These are phyloP conservation scores for Sphaeramia orbicularis DNA, from an alignment of 2,797 vertebrate species.

Conservation along the genomic window DNA sequence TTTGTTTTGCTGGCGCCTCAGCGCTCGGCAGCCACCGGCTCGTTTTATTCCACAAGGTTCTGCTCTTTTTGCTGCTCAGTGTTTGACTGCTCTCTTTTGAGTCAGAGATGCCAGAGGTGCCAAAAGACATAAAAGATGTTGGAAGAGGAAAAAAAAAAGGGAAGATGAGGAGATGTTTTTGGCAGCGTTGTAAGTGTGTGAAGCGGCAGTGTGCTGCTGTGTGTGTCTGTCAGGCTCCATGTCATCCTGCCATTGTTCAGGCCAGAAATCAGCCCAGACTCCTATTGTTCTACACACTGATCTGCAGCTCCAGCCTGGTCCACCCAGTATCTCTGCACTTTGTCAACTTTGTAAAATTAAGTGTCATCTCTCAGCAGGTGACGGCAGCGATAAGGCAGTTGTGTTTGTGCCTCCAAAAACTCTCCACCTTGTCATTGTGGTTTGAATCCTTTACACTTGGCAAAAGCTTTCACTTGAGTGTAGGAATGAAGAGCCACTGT, in stretches of 20 bases:
- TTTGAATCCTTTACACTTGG: background rate
- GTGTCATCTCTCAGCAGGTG: conserved; percentile 50
- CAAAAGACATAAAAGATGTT: conserved; percentile 75
- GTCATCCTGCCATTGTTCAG: conserved; percentile 85
- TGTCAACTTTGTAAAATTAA: conserved; percentile 68
- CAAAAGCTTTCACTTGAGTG: background rate
- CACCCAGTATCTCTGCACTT: conserved; percentile 64
- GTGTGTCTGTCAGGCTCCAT: conserved; percentile 75
- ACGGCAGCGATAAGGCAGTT: conserved; percentile 3
- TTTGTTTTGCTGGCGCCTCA: conserved; percentile 27
- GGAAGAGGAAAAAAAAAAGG: conserved; percentile 65
- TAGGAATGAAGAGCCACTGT: background rate
- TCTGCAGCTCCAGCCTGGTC: conserved; percentile 62
- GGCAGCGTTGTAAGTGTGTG: conserved; percentile 61
- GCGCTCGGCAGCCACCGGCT: conserved; percentile 28
- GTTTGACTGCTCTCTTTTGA: conserved; percentile 68
- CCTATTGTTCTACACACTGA: conserved; percentile 77
- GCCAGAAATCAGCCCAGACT: conserved; percentile 74
- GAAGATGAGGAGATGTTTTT: conserved; percentile 70
- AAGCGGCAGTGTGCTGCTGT: conserved; percentile 67
- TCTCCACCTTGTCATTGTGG: background rate
- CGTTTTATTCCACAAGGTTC: conserved; percentile 43
- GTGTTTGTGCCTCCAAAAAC: too few species aligned
- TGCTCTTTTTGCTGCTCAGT: conserved; percentile 53
- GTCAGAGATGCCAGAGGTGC: conserved; percentile 73